phyloP scores from a whole-genome alignment of 92 coral and sea anemone species.

The Umimayanthus kanabou region DNA sequence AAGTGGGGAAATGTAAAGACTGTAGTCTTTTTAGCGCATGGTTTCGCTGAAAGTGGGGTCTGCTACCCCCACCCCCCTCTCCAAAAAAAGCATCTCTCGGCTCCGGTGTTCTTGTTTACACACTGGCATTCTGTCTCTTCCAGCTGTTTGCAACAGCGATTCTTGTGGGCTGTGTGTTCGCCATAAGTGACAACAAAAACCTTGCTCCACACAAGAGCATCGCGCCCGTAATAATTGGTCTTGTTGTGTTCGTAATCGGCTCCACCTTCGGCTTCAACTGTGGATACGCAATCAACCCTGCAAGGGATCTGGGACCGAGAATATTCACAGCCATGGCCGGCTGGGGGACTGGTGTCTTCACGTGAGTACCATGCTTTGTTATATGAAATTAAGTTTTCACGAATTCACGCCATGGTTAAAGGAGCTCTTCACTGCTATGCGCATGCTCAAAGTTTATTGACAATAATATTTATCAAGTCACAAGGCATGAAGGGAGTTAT shows the following conservation, averaged over 20 bases:
- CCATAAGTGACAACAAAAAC: constrained; percentile 70
- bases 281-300: constrained; percentile 93
- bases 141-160: constrained; percentile 72
- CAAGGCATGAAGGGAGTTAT: too few relatives aligned
- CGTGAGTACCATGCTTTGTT: constrained; percentile 19
- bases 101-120: too few relatives aligned
- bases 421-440: too few relatives aligned
- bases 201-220: constrained; percentile 69
- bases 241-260: constrained; percentile 82
- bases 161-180: constrained; percentile 70
- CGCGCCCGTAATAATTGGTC: constrained; percentile 79
- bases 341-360: constrained; percentile 59
- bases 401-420: too few relatives aligned
- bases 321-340: constrained; percentile 66
- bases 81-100: too few relatives aligned
- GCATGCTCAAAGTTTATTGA: too few relatives aligned
- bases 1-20: too few relatives aligned
- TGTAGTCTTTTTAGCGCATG: too few relatives aligned
- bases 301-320: constrained; percentile 89
- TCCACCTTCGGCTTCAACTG: constrained; percentile 88
- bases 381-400: too few relatives aligned
- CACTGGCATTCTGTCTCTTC: not conserved
- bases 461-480: too few relatives aligned
- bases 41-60: too few relatives aligned
- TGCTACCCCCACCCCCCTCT: too few relatives aligned